A percentile compares a stretch with the other conserved stretches of the same genome.
Conservation (phyloP, 2,113 vertebrate species). For the Psophia crepitans region DNA sequence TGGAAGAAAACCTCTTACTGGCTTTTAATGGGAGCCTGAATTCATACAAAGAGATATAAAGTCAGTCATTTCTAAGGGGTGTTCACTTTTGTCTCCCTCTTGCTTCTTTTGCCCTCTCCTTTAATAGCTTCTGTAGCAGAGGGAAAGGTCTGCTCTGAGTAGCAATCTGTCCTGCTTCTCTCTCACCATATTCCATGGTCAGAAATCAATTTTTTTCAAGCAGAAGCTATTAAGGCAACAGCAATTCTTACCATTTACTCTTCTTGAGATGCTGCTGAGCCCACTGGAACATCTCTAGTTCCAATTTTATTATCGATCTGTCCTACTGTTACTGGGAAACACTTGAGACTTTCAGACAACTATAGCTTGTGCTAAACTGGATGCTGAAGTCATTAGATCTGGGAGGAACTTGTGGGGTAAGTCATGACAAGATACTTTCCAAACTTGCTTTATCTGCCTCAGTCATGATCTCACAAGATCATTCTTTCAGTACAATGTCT, state of each 20-base stretch:
- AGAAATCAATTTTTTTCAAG: not conserved
- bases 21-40: not conserved
- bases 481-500: not conserved
- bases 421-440: not conserved
- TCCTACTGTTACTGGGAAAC: not conserved
- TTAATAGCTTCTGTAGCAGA: not conserved
- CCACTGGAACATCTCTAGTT: not conserved
- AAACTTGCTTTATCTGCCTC: not conserved
- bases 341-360: not conserved
- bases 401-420: not conserved
- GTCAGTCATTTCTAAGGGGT: not conserved
- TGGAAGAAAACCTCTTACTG: not conserved
- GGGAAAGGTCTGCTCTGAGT: not conserved
- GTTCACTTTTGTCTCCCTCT: not conserved
- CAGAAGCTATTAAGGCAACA: slow-evolving; percentile 1
- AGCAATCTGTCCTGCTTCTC: not conserved
- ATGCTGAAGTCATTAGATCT: not conserved
- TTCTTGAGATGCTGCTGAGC: not conserved
- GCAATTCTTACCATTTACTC: not conserved
- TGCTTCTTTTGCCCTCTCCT: not conserved
- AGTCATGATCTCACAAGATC: not conserved
- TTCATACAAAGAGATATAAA: not conserved
- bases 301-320: not conserved
- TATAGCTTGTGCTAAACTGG: not conserved
- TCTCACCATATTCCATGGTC: not conserved